These are phyloP conservation scores for Euspilapteryx auroguttella DNA, from an alignment of 2,888 invertebrate species.

Conservation along the genomic window DNA sequence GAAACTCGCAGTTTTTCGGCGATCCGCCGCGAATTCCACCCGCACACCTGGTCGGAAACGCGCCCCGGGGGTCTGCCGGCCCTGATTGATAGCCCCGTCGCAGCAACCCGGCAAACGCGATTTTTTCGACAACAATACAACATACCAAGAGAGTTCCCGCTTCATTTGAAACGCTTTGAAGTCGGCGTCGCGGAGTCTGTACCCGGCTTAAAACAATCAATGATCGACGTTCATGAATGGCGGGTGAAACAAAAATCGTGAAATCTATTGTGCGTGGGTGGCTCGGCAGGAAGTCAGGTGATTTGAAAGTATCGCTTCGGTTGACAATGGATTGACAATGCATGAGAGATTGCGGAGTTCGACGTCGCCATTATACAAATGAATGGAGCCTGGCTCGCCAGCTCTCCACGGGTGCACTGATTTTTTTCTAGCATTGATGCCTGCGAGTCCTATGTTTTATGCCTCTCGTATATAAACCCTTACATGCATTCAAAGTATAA, in stretches of 20 bases:
- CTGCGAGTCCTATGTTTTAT: no score
- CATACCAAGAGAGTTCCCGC: no score
- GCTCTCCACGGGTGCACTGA: no score
- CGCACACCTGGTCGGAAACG: conserved; percentile 59
- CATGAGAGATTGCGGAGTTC: conserved; percentile 24
- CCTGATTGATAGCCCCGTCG: conserved; percentile 49
- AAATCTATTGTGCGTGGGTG: conserved; percentile 21
- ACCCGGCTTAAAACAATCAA: conserved; percentile 48
- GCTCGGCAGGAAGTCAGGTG: conserved; percentile 38
- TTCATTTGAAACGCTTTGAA: conserved; percentile 18
- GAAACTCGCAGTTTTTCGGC: conserved; percentile 50
- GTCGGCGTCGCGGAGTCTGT: conserved; percentile 49
- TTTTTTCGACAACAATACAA: conserved; percentile 26
- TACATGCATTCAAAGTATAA: no score
- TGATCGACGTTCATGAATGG: conserved; percentile 52
- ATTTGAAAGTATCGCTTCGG: conserved; percentile 16
- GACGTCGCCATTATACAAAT: conserved; percentile 3
- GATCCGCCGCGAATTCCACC: conserved; percentile 39
- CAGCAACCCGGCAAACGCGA: conserved; percentile 18
- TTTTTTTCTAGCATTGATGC: no score
- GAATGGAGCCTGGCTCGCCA: conserved; percentile 1
- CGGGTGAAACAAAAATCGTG: conserved; percentile 41
- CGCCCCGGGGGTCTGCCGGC: conserved; percentile 41
- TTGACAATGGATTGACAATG: conserved; percentile 4
- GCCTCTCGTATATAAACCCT: no score